A percentile compares a stretch with the other conserved stretches of the same genome.
Evolutionary conservation across 2,113 vertebrate species (phyloP).

Genomic region (Burhinus oedicnemus): DNA sequence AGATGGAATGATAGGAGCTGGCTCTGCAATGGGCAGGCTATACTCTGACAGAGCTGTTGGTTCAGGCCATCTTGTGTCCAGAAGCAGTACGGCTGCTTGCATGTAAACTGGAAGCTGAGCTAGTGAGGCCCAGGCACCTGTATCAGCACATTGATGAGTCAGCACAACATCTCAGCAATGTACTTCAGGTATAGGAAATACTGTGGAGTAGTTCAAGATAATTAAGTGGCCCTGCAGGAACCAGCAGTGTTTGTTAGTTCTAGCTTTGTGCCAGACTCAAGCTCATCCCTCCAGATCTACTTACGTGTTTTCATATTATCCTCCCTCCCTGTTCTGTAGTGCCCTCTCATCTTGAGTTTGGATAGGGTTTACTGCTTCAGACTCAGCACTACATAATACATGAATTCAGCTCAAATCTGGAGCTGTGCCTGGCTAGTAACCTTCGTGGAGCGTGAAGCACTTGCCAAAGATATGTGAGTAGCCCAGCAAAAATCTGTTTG

Average conservation of each 20-base stretch:
- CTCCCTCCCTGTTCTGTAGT: not conserved
- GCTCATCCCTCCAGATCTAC: not conserved
- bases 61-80: conserved; percentile 33
- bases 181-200: not conserved
- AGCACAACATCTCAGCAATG: not conserved
- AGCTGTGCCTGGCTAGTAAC: not conserved
- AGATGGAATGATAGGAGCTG: not conserved
- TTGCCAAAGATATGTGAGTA: conserved; percentile 35
- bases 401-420: not conserved
- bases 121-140: not conserved
- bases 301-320: not conserved
- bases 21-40: not conserved
- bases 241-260: not conserved
- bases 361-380: not conserved
- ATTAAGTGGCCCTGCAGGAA: not conserved
- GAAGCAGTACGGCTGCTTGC: not conserved
- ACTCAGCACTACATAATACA: not conserved
- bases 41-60: not conserved
- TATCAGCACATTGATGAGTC: not conserved
- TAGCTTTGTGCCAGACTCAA: not conserved
- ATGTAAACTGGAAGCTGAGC: not conserved
- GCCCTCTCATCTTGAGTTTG: not conserved
- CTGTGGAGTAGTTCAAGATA: not conserved
- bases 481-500: conserved; percentile 44
- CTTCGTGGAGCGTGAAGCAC: not conserved